Evolutionary conservation across 2,113 vertebrate genomes (phyloP).

Genomic region (Caretta caretta): DNA sequence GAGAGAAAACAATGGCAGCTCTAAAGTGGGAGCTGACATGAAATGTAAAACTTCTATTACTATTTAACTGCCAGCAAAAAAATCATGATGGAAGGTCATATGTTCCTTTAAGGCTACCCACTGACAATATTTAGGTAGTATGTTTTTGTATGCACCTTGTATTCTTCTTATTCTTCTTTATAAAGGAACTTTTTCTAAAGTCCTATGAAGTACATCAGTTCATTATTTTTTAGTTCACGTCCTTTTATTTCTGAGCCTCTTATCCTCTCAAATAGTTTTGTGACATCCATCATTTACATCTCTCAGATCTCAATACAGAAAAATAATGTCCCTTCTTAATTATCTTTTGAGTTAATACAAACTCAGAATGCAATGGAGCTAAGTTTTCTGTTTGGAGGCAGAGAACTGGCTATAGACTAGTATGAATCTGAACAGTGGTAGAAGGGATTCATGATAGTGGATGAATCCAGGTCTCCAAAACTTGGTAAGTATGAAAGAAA

Average conservation of each 20-base stretch:
- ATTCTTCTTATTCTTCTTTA: not conserved
- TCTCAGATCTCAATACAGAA: not conserved
- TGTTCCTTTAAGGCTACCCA: not conserved
- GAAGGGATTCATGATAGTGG: not conserved
- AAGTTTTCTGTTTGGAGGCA: not conserved
- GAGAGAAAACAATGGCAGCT: not conserved
- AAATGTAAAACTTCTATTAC: not conserved
- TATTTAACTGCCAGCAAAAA: not conserved
- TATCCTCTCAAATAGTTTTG: not conserved
- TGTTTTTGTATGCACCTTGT: not conserved
- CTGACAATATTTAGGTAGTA: not conserved
- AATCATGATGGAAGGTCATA: not conserved
- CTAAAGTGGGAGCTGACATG: not conserved
- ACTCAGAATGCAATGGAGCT: not conserved
- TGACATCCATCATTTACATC: not conserved
- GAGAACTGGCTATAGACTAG: not conserved
- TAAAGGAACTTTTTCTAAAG: not conserved
- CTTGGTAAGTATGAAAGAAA: not conserved
- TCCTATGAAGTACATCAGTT: not conserved
- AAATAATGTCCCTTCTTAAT: not conserved
- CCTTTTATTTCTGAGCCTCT: not conserved
- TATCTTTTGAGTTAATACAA: not conserved
- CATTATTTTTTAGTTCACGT: not conserved
- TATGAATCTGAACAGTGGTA: not conserved
- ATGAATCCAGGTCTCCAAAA: not conserved